Evolutionary conservation across 2,888 invertebrate genomes (phyloP).

Genomic region (Drosophila lutescens): DNA sequence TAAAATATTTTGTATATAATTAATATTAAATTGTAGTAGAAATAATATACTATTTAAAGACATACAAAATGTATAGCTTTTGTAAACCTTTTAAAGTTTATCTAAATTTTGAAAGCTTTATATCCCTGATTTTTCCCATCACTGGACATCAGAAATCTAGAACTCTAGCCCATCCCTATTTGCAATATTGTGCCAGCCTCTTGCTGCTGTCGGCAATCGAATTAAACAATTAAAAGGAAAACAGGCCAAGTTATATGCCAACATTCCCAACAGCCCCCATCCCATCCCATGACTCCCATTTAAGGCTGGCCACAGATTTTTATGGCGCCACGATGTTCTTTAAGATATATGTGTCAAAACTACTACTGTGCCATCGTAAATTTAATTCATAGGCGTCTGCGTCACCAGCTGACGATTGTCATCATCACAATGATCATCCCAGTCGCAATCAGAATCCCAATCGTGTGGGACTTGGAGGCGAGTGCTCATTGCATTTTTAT

Average conservation of each 20-base stretch:
- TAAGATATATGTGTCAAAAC: constrained; percentile 71
- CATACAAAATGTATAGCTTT: too few relatives aligned
- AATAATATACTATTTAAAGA: too few relatives aligned
- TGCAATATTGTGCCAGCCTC: constrained; percentile 4
- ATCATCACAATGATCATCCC: constrained; percentile 28
- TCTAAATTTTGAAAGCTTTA: not conserved
- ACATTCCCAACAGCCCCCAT: not conserved
- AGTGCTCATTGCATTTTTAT: constrained; percentile 75
- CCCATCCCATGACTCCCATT: constrained; percentile 7
- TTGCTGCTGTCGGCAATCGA: constrained; percentile 52
- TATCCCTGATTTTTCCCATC: not conserved
- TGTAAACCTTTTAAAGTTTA: too few relatives aligned
- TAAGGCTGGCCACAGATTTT: constrained; percentile 43
- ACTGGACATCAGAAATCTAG: not conserved
- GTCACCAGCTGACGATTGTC: constrained; percentile 52
- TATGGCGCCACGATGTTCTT: constrained; percentile 33
- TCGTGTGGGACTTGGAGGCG: constrained; percentile 35
- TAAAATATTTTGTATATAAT: too few relatives aligned
- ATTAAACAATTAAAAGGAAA: constrained; percentile 67
- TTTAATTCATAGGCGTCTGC: constrained; percentile 70
- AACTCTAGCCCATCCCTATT: constrained; percentile 3
- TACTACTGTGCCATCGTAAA: constrained; percentile 70
- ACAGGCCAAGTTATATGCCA: constrained; percentile 19
- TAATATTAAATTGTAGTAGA: too few relatives aligned
- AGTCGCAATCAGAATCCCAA: constrained; percentile 33